Base-by-base conservation (phyloP, 2,113 vertebrate genomes). In the Dendrocopos noguchii region DNA sequence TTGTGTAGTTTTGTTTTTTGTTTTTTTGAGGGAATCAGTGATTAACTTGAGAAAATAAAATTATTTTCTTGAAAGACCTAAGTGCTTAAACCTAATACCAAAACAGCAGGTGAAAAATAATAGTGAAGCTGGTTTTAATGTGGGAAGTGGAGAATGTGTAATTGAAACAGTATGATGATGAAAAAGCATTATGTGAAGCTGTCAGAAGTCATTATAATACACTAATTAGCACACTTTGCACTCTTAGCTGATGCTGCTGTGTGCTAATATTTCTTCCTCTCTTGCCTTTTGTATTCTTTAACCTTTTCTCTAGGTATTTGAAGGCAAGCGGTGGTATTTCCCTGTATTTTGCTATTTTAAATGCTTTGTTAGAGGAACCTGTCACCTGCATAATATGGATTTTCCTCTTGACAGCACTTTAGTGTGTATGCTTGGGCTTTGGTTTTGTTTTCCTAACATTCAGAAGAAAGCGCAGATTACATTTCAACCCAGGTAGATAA, bases 101-200 rank as follows among this genome's bases (percentile, higher is more conserved):
- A 91, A 93, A 67, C 91, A 96, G 68, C 88, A 97, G 93, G 93
- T 96, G 95, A 97, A 95, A 91, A 95, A 88, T 67, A 95, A 87
- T 91, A 79, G 73, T 75, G 94, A 96, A 93, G 88, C 76, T 96
- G 88, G 53, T 80, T 97, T 91, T 95, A 95, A 95, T 94, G 96
- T 16, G 8, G 85, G 83, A 95, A 97, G 87, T 93, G 92, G 91
- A 93, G 96, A 96, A 94, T 87, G 93, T 15, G 4, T 97, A 97
- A 95, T 95, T 97, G 96, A 94, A 97, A 95, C 94, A 96, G 94
- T 97, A 83, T 95, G 94, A 96, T 96, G 96, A 93, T 97, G 97
- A 96, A 97, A 96, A 96, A 81, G 91, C 83, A 60, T 93, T 93
- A 91, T 93, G 92, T 86, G 94, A 85, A 93, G 88, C 92, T 97